A percentile compares a stretch with the other conserved stretches of the same genome.
phyloP scores from a whole-genome alignment of 1,140 invertebrate species.

The Ceratina australensis region DNA sequence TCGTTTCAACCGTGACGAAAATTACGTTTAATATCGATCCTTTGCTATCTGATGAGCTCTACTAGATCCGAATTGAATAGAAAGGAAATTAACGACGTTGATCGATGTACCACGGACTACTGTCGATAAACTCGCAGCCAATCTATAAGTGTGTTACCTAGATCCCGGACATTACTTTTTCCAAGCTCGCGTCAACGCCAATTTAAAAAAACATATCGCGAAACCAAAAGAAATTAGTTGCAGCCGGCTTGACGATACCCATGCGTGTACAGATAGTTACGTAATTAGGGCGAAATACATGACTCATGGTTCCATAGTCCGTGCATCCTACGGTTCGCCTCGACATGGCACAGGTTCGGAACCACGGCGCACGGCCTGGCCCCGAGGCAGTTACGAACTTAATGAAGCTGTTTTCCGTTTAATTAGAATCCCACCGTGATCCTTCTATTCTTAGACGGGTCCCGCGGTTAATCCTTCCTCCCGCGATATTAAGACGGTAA shows the following conservation, averaged over 20 bases:
- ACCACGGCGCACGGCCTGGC: slow-evolving; percentile 55
- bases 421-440: slow-evolving; percentile 74
- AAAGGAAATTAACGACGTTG: slow-evolving; percentile 46
- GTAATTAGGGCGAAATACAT: slow-evolving; percentile 44
- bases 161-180: not conserved
- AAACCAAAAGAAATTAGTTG: not conserved
- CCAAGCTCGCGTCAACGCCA: not conserved
- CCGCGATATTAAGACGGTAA: slow-evolving; percentile 70
- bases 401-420: slow-evolving; percentile 75
- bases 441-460: slow-evolving; percentile 70
- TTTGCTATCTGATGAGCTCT: slow-evolving; percentile 32
- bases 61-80: slow-evolving; percentile 48
- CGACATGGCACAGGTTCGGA: slow-evolving; percentile 54
- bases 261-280: not conserved
- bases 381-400: slow-evolving; percentile 70
- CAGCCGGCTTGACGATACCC: not conserved
- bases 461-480: slow-evolving; percentile 66
- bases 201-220: not conserved
- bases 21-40: slow-evolving; percentile 38
- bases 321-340: slow-evolving; percentile 32
- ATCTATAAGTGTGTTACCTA: slow-evolving; percentile 10
- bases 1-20: slow-evolving; percentile 28
- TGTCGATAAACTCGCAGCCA: not conserved
- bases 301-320: slow-evolving; percentile 51
- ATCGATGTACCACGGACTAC: slow-evolving; percentile 18